These are phyloP conservation scores for Spodoptera picta DNA, from an alignment of 2,888 invertebrate species.

Conservation along the genomic window DNA sequence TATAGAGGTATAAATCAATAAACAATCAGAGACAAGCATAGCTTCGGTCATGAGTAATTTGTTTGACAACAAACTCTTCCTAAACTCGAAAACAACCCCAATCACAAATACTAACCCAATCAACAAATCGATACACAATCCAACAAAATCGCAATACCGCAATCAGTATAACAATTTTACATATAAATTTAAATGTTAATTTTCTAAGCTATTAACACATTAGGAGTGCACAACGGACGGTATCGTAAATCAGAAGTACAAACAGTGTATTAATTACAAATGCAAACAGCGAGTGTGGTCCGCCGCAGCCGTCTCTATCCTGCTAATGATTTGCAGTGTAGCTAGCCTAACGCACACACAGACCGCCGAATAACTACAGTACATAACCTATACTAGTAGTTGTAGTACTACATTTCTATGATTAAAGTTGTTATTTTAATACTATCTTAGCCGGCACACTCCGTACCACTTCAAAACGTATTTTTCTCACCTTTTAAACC, in stretches of 20 bases:
- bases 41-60: too few relatives aligned
- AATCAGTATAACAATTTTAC: slow-evolving; percentile 17
- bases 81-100: too few relatives aligned
- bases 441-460: too few relatives aligned
- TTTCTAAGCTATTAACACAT: slow-evolving; percentile 87
- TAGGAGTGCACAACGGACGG: slow-evolving; percentile 80
- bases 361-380: slow-evolving; percentile 28
- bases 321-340: slow-evolving; percentile 87
- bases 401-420: too few relatives aligned
- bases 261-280: slow-evolving; percentile 89
- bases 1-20: too few relatives aligned
- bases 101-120: too few relatives aligned
- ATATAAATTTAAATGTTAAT: slow-evolving; percentile 68
- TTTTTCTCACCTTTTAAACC: too few relatives aligned
- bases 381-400: background rate
- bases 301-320: slow-evolving; percentile 86
- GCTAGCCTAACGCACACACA: slow-evolving; percentile 58
- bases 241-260: slow-evolving; percentile 87
- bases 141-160: background rate
- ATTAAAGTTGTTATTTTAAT: too few relatives aligned
- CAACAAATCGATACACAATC: too few relatives aligned
- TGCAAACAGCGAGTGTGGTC: slow-evolving; percentile 88
- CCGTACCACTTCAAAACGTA: too few relatives aligned
- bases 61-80: too few relatives aligned
- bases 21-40: too few relatives aligned